Percentiles rank a stretch among this genome's conserved stretches.
These are phyloP conservation scores for Octopus bimaculoides DNA, from an alignment of 1,140 invertebrate species.

Conservation along the genomic window DNA sequence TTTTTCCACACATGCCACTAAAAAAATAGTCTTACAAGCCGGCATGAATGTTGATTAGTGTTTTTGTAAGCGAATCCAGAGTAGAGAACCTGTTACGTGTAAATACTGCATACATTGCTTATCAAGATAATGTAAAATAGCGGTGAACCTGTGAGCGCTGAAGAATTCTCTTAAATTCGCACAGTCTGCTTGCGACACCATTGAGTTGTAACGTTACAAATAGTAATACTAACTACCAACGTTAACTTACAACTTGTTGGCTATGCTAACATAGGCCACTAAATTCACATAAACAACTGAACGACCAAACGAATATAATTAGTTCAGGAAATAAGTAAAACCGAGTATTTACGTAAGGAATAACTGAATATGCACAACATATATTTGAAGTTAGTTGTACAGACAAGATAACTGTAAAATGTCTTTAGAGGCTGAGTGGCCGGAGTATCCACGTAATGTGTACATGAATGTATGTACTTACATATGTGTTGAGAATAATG, in stretches of 20 bases:
- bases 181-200: neutral
- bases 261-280: slow-evolving; percentile 1
- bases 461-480: neutral
- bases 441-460: neutral
- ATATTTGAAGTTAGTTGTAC: neutral
- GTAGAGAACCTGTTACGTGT: slow-evolving; percentile 1
- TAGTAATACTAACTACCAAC: neutral
- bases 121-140: neutral
- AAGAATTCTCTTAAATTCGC: neutral
- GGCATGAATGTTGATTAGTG: neutral
- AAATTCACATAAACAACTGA: neutral
- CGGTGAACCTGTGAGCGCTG: slow-evolving; percentile 6
- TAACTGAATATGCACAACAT: slow-evolving; percentile 1
- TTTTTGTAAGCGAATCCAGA: neutral
- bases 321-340: neutral
- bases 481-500: neutral
- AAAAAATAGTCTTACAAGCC: neutral
- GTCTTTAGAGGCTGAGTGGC: slow-evolving; percentile 3
- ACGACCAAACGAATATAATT: neutral
- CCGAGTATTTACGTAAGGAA: neutral
- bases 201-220: too few relatives aligned
- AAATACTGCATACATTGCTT: neutral
- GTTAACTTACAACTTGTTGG: neutral
- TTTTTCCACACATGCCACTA: too few relatives aligned
- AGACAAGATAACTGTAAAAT: neutral